These are phyloP conservation scores for Apotomis capreana DNA, from an alignment of 2,888 invertebrate genomes.

Conservation along the genomic window DNA sequence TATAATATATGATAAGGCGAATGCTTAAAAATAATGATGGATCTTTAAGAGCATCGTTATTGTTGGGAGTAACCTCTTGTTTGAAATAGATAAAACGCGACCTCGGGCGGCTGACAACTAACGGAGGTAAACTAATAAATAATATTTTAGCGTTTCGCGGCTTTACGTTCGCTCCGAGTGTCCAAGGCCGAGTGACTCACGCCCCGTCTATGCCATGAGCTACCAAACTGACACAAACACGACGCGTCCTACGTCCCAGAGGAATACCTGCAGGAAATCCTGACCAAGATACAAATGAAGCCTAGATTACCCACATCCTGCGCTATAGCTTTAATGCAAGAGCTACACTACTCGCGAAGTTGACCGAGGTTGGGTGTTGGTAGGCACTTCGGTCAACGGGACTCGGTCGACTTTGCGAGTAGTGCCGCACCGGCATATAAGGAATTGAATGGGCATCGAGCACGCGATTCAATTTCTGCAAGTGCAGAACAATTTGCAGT, in stretches of 20 bases:
- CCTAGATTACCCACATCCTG: not conserved
- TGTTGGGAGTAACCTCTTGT: conserved; percentile 26
- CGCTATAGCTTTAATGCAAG: not conserved
- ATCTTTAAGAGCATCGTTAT: not conserved
- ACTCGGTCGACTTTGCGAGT: too few species aligned
- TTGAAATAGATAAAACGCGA: conserved; percentile 46
- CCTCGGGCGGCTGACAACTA: conserved; percentile 64
- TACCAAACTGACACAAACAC: conserved; percentile 64
- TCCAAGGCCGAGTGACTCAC: conserved; percentile 79
- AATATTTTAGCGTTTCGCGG: conserved; percentile 70
- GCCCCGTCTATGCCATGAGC: conserved; percentile 63
- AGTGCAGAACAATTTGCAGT: conserved; percentile 13
- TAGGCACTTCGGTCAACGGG: too few species aligned
- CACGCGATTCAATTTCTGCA: not conserved
- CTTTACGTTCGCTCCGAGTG: conserved; percentile 62
- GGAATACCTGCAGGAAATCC: conserved; percentile 21
- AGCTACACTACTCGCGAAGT: too few species aligned
- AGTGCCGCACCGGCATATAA: not conserved
- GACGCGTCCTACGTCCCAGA: conserved; percentile 42
- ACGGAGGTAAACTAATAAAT: conserved; percentile 69
- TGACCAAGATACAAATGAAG: not conserved
- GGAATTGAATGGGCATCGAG: not conserved
- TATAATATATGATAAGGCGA: not conserved
- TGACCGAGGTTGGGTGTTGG: too few species aligned
- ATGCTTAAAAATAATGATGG: conserved; percentile 1